Evolutionary conservation across 1,140 invertebrate species (phyloP), one percentile per base, ranked within the genome.

Genomic region (Brachionus calyciflorus): DNA sequence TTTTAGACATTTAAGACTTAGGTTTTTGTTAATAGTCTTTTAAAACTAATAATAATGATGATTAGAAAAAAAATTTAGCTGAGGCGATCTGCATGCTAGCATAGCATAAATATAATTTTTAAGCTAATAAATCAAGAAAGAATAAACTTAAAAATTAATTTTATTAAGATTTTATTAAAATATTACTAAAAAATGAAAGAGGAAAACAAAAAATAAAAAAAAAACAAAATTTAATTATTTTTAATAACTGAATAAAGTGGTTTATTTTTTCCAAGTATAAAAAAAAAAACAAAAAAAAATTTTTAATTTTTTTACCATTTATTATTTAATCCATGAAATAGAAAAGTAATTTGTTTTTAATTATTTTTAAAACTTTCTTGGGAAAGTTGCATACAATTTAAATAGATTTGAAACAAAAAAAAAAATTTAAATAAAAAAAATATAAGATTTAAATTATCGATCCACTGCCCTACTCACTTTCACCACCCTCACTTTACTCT

Each of bases 181-280:
- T 37, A 37, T 37, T 37, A 37, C 33, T 37, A 37, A 37, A 37
- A 37, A 37, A 37, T 37, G 33, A 37, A 37, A 37, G 33, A 37
- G 33, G 9, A 9, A 37, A 9, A 37, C 3, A 37, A 9, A 37
- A 37, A 37, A 37, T 5, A 37, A 37, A 37, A 37, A 37, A 37
- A 9, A 37, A 37, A 37, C 3, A 37, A 37, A 37, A 37, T 37
- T 37, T 9, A 5, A 5, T 46, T 46, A 7, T 46, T 46, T 46
- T 14, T 7, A 46, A 46, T 46, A 14, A 46, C 14, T 46, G 14
- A 46, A 46, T 14, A 7, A 65, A 65, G 44, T 21, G 17, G 40
- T 41, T 41, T 65, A 41, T 65, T 65, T 41, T 65, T 65, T 41
- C n/a, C n/a, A n/a, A n/a, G n/a, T n/a, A n/a, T n/a, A n/a, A n/a